These are phyloP conservation scores for Gastracanthus pulcherrimus DNA, from an alignment of 2,888 invertebrate species.

Conservation along the genomic window DNA sequence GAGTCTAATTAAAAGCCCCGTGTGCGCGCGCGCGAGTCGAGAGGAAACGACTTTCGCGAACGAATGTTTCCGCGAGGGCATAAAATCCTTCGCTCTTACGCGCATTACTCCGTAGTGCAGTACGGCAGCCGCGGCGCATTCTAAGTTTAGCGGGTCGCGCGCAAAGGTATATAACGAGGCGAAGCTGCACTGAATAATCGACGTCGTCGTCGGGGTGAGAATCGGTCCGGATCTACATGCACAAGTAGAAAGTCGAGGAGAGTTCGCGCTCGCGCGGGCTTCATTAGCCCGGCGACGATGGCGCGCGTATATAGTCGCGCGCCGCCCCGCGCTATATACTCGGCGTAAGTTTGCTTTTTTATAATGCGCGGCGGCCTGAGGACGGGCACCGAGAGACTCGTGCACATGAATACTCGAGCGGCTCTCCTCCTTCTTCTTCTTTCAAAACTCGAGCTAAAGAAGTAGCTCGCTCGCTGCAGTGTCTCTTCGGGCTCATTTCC, in stretches of 20 bases:
- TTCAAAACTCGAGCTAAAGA: not conserved
- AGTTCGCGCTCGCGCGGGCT: not conserved
- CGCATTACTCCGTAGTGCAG: too few species aligned
- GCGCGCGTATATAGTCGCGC: too few species aligned
- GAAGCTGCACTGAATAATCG: not conserved
- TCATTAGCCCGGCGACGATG: conserved; percentile 9
- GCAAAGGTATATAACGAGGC: not conserved
- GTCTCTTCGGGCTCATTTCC: conserved; percentile 18
- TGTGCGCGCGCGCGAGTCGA: too few species aligned
- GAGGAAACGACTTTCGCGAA: not conserved
- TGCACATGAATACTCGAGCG: not conserved
- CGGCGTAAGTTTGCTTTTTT: not conserved
- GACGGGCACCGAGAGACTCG: not conserved
- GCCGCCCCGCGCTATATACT: too few species aligned
- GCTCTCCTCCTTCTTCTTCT: too few species aligned
- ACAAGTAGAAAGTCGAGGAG: not conserved
- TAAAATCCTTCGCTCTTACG: not conserved
- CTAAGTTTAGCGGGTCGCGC: conserved; percentile 1
- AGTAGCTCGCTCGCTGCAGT: not conserved
- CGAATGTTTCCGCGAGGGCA: not conserved
- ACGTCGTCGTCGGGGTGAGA: too few species aligned
- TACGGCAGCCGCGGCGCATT: too few species aligned
- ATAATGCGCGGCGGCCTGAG: not conserved
- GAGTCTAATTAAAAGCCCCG: not conserved
- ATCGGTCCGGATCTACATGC: too few species aligned